These are phyloP conservation scores for Eupleurogrammus muticus DNA, from an alignment of 2,797 vertebrate species.

Conservation along the genomic window DNA sequence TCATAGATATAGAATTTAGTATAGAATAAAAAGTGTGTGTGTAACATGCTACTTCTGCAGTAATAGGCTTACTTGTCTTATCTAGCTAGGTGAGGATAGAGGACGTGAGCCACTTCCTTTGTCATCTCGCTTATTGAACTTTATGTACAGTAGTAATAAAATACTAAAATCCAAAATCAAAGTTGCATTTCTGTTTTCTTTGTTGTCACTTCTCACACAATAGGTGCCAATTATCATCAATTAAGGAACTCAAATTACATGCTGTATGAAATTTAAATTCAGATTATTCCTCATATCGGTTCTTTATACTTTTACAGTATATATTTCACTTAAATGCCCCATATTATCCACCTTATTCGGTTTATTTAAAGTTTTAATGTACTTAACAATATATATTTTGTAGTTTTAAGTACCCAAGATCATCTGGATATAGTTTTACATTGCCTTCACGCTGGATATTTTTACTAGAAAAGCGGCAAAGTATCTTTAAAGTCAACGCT, in stretches of 20 bases:
- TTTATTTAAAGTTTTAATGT: too few relatives aligned
- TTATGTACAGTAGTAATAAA: conserved; percentile 82
- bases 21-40: conserved; percentile 25
- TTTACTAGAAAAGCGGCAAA: too few relatives aligned
- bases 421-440: too few relatives aligned
- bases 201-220: background rate
- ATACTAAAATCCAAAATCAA: conserved; percentile 40
- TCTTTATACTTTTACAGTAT: background rate
- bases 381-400: too few relatives aligned
- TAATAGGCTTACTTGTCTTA: conserved; percentile 44
- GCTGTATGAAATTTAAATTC: background rate
- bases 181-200: background rate
- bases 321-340: too few relatives aligned
- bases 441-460: too few relatives aligned
- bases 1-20: conserved; percentile 57
- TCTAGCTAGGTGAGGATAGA: conserved; percentile 29
- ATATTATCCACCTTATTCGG: too few relatives aligned
- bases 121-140: conserved; percentile 68
- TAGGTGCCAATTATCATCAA: background rate
- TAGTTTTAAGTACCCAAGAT: too few relatives aligned
- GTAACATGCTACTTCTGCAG: conserved; percentile 38
- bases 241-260: background rate
- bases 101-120: conserved; percentile 47
- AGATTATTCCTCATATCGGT: background rate
- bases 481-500: too few relatives aligned